A percentile compares a stretch with the other conserved stretches of the same genome.
Evolutionary conservation across 2,888 invertebrate species (phyloP).

Genomic region (Trichogramma dendrolimi): DNA sequence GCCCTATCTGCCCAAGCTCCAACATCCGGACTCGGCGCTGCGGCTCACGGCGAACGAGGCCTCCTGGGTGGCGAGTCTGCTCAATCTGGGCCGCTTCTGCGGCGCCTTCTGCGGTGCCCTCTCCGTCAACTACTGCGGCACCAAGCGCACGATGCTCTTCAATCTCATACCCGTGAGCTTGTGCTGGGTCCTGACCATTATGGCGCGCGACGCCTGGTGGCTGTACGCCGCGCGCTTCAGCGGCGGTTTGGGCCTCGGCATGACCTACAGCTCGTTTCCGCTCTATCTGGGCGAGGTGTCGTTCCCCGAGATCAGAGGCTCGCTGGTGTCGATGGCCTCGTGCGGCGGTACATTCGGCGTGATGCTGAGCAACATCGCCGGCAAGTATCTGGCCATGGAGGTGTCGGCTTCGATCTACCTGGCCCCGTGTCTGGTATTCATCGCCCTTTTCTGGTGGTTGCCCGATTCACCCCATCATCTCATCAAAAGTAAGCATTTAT

Average conservation of each 20-base stretch:
- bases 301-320: conserved; percentile 41
- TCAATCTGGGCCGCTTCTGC: conserved; percentile 38
- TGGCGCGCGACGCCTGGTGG: conserved; percentile 33
- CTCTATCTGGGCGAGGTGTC: conserved; percentile 42
- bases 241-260: conserved; percentile 38
- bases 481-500: conserved; percentile 15
- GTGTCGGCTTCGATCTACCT: conserved; percentile 40
- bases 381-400: conserved; percentile 38
- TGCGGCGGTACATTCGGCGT: conserved; percentile 41
- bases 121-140: conserved; percentile 35
- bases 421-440: conserved; percentile 33
- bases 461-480: conserved; percentile 44
- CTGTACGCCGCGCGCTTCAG: conserved; percentile 33
- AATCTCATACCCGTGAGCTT: conserved; percentile 32
- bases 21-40: conserved; percentile 30
- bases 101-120: conserved; percentile 37
- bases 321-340: conserved; percentile 38
- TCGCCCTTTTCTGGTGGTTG: conserved; percentile 37
- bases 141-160: conserved; percentile 35
- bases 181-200: conserved; percentile 35
- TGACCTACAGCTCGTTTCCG: conserved; percentile 39
- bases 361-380: conserved; percentile 41
- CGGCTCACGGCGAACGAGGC: conserved; percentile 34
- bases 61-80: conserved; percentile 42
- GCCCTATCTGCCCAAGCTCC: conserved; percentile 37